Percentiles rank a stretch among this genome's conserved stretches.
Conservation (phyloP, 2,888 invertebrate genomes). For the Bellardia bayeri region DNA sequence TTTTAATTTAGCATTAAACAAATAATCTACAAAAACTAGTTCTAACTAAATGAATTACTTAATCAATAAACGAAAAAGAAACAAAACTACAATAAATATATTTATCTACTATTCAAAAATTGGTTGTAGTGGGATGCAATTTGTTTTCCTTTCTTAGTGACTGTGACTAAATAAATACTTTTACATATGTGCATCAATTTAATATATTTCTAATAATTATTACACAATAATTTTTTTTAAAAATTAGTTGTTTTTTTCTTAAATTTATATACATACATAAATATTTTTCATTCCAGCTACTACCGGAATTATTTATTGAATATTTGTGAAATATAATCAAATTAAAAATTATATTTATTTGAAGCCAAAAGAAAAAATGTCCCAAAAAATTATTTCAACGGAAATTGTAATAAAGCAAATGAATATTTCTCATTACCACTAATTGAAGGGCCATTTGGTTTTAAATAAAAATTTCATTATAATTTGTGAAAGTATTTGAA, state of each 20-base stretch:
- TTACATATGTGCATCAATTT: background rate
- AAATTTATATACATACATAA: no score
- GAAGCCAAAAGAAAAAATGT: background rate
- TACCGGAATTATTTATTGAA: background rate
- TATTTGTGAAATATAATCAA: no score
- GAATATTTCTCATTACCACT: constrained; percentile 33
- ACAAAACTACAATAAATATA: constrained; percentile 41
- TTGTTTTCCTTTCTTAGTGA: constrained; percentile 13
- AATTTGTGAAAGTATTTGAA: background rate
- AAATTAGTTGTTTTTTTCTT: no score
- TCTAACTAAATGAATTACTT: background rate
- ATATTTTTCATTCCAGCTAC: constrained; percentile 15
- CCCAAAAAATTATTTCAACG: background rate
- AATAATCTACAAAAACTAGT: background rate
- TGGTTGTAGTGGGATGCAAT: constrained; percentile 81
- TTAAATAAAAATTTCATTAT: constrained; percentile 25
- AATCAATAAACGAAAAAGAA: background rate
- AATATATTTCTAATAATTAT: background rate
- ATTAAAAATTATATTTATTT: no score
- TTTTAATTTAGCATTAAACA: background rate
- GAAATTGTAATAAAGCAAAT: background rate
- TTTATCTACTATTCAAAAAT: constrained; percentile 82
- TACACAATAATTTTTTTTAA: no score
- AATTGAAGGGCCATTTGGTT: constrained; percentile 43
- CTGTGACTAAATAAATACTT: background rate